These are phyloP conservation scores for Mus musculus DNA, from an alignment of 2,113 vertebrate species.

Conservation along the genomic window DNA sequence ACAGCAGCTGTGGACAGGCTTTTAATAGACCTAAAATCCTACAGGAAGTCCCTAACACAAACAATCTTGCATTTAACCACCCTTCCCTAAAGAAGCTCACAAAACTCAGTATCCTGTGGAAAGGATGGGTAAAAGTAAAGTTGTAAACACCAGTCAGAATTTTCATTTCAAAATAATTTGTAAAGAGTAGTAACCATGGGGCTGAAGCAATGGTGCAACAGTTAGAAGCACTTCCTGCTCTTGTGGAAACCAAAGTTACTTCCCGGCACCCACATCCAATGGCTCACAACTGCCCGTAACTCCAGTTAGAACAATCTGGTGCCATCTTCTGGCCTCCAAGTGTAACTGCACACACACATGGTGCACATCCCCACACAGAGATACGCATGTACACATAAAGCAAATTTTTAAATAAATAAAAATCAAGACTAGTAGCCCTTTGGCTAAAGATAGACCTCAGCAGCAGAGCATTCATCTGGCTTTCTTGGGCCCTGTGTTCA, in stretches of 20 bases:
- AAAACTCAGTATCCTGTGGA: not conserved
- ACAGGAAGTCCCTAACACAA: not conserved
- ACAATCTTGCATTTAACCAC: not conserved
- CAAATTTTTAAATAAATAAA: not conserved
- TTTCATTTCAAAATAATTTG: slow-evolving; percentile 22
- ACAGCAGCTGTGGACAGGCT: not conserved
- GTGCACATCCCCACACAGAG: not conserved
- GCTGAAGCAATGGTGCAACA: not conserved
- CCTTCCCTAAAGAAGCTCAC: not conserved
- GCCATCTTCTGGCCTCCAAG: not conserved
- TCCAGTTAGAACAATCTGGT: not conserved
- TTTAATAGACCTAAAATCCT: not conserved
- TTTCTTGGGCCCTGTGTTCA: not conserved
- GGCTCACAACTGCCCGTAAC: not conserved
- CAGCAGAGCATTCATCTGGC: not conserved
- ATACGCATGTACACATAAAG: not conserved
- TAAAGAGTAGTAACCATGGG: not conserved
- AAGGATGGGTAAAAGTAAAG: not conserved
- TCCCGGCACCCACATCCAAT: not conserved
- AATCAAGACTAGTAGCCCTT: not conserved
- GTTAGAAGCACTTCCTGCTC: not conserved
- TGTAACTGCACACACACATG: not conserved
- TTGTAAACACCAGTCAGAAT: not conserved
- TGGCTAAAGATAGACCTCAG: not conserved
- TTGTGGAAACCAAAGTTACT: not conserved